These are phyloP conservation scores for Diadumene lineata DNA, from an alignment of 92 coral and sea anemone genomes.

Conservation along the genomic window DNA sequence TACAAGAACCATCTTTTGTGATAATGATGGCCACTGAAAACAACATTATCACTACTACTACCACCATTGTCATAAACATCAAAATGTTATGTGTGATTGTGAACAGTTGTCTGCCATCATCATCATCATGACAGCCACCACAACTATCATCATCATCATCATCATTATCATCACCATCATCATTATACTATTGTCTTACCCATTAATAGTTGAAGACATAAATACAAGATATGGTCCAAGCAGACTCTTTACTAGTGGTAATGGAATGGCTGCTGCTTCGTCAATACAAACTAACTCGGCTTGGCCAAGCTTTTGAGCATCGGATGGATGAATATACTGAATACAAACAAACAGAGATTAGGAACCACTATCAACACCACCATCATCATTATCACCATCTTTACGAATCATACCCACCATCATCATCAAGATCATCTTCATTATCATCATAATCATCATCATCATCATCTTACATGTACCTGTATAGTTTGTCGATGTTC, in stretches of 20 bases:
- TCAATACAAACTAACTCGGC: conserved; percentile 94
- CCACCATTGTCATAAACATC: not conserved
- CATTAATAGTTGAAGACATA: conserved; percentile 92
- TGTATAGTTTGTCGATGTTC: conserved; percentile 97
- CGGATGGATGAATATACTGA: conserved; percentile 95
- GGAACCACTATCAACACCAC: not conserved
- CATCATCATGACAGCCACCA: not conserved
- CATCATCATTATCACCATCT: not conserved
- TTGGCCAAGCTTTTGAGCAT: conserved; percentile 98
- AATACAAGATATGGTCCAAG: conserved; percentile 94
- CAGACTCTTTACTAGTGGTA: conserved; percentile 90
- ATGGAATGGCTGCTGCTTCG: conserved; percentile 98
- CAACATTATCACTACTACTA: not conserved
- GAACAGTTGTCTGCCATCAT: too few species aligned
- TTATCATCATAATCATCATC: not conserved
- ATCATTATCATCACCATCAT: not conserved
- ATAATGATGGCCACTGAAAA: too few species aligned
- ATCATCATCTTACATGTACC: conserved; percentile 33
- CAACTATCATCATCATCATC: not conserved
- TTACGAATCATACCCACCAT: too few species aligned
- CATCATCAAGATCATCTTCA: not conserved
- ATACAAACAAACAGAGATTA: too few species aligned
- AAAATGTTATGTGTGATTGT: not conserved
- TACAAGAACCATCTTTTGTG: not conserved
- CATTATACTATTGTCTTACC: conserved; percentile 59